Conservation (phyloP, 2,888 invertebrate genomes). For the Salpingus planirostris region DNA sequence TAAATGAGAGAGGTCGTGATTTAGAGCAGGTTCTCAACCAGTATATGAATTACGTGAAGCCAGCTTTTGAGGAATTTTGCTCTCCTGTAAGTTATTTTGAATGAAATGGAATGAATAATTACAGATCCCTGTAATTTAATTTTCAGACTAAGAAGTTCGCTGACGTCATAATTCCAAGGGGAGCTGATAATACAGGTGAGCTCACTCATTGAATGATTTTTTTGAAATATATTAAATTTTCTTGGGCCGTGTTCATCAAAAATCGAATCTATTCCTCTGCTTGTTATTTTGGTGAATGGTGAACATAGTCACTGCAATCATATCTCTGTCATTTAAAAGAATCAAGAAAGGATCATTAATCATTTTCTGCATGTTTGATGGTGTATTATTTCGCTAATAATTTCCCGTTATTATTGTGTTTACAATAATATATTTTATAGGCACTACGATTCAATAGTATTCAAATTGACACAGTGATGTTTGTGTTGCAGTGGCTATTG, state of each 20-base stretch:
- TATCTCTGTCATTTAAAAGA: slow-evolving; percentile 3
- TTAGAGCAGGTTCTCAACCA: slow-evolving; percentile 91
- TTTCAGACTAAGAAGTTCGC: slow-evolving; percentile 98
- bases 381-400: slow-evolving; percentile 3
- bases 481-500: slow-evolving; percentile 99
- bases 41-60: slow-evolving; percentile 97
- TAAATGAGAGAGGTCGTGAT: slow-evolving; percentile 88
- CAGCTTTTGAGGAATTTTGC: slow-evolving; percentile 99
- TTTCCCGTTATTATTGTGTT: too few relatives aligned
- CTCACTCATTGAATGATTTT: too few relatives aligned
- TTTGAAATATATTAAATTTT: too few relatives aligned
- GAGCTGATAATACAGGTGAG: slow-evolving; percentile 94
- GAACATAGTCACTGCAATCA: slow-evolving; percentile 34
- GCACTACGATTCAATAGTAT: too few relatives aligned
- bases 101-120: background rate
- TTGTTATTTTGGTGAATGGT: slow-evolving; percentile 21
- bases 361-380: background rate
- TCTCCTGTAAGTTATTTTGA: slow-evolving; percentile 64
- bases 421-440: too few relatives aligned
- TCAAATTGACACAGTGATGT: background rate
- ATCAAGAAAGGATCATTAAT: slow-evolving; percentile 2
- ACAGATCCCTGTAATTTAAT: slow-evolving; percentile 16
- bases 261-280: background rate
- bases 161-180: slow-evolving; percentile 97
- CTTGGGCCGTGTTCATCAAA: too few relatives aligned